Evolutionary conservation across 2,113 vertebrate species (phyloP).

Genomic region (Podiceps cristatus): DNA sequence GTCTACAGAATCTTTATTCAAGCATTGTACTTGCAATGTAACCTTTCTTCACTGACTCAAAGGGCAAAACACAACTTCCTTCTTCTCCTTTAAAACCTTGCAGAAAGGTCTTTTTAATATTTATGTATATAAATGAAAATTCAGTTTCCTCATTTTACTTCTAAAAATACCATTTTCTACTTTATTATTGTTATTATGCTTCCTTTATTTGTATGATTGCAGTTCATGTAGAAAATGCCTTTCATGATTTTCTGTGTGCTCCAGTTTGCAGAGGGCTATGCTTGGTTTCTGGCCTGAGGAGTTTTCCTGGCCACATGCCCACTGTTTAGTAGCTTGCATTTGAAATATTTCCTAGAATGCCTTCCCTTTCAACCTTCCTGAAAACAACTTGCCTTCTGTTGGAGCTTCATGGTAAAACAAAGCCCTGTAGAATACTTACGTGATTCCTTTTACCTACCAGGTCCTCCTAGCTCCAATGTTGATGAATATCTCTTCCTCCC

Average conservation of each 20-base stretch:
- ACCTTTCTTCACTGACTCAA: not conserved
- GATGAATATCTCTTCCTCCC: not conserved
- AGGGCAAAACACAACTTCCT: not conserved
- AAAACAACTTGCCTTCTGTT: not conserved
- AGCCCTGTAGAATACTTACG: not conserved
- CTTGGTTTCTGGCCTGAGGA: not conserved
- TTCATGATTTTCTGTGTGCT: not conserved
- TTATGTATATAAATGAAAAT: not conserved
- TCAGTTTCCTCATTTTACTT: not conserved
- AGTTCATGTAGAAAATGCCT: not conserved
- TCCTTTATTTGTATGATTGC: not conserved
- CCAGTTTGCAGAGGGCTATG: not conserved
- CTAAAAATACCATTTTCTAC: not conserved
- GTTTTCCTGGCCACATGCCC: not conserved
- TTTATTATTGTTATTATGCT: not conserved
- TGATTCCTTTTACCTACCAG: not conserved
- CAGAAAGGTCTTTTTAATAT: not conserved
- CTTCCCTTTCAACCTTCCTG: not conserved
- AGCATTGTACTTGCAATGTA: not conserved
- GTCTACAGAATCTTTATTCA: not conserved
- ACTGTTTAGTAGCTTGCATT: not conserved
- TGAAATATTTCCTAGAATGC: conserved; percentile 39
- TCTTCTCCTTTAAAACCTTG: not conserved
- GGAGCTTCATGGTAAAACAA: not conserved
- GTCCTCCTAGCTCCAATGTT: not conserved